Evolutionary conservation across 2,888 invertebrate species (phyloP).

Genomic region (Synergus laeviventris): DNA sequence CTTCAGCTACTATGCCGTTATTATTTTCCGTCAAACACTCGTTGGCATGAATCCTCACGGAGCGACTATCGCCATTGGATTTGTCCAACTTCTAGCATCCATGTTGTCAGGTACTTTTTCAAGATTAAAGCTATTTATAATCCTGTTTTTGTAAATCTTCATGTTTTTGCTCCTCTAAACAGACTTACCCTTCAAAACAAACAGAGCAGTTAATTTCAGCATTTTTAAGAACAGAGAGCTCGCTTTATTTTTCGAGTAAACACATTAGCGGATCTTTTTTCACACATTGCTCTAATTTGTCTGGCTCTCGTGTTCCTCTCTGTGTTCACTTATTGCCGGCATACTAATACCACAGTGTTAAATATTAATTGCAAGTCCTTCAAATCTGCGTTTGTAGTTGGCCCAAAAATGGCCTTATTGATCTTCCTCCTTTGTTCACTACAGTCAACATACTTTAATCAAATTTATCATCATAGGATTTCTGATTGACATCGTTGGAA

Average conservation of each 20-base stretch:
- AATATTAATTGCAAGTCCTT: not conserved
- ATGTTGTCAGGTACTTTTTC: constrained; percentile 81
- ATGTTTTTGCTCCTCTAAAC: not conserved
- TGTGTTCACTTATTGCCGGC: not conserved
- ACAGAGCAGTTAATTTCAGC: not conserved
- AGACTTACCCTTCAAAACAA: constrained; percentile 20
- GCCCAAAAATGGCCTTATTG: no score
- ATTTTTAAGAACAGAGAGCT: not conserved
- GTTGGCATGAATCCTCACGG: constrained; percentile 89
- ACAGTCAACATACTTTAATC: not conserved
- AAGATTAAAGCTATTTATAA: constrained; percentile 32
- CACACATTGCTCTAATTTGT: not conserved
- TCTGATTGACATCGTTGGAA: constrained; percentile 90
- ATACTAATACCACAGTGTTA: not conserved
- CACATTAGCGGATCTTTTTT: constrained; percentile 25
- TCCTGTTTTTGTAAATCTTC: not conserved
- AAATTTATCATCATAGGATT: constrained; percentile 75
- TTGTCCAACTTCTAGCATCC: constrained; percentile 90
- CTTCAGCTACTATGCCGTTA: constrained; percentile 90
- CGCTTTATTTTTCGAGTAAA: constrained; percentile 28
- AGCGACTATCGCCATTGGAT: constrained; percentile 90
- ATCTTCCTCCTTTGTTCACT: no score
- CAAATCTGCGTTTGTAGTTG: not conserved
- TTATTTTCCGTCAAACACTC: constrained; percentile 90
- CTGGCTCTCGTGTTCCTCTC: not conserved